A percentile compares a stretch with the other conserved stretches of the same genome.
phyloP scores from a whole-genome alignment of 2,113 vertebrate species.

The Turnix velox region DNA sequence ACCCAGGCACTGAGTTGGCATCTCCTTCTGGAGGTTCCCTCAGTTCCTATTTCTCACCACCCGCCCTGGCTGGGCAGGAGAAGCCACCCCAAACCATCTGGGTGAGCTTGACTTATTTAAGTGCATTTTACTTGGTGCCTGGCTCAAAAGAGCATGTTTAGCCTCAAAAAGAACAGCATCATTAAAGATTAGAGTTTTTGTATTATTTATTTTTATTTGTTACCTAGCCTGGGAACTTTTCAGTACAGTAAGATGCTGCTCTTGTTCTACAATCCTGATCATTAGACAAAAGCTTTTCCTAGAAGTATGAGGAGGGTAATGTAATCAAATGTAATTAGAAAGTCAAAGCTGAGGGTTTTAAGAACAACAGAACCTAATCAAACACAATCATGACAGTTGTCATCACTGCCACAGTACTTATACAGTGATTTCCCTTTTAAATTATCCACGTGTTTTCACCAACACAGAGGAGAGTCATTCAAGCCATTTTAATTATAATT shows the following conservation, averaged over 20 bases:
- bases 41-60: background rate
- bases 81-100: background rate
- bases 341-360: background rate
- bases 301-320: background rate
- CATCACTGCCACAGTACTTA: background rate
- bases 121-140: background rate
- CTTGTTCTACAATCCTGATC: background rate
- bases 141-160: background rate
- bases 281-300: background rate
- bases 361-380: background rate
- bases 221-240: background rate
- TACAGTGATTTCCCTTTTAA: background rate
- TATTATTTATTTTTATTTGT: background rate
- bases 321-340: background rate
- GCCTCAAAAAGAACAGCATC: background rate
- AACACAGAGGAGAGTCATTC: background rate
- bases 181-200: background rate
- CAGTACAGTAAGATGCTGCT: background rate
- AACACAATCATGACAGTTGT: background rate
- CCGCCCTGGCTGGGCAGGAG: background rate
- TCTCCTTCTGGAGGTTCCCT: background rate
- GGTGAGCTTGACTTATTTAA: fast-evolving
- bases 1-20: fast-evolving
- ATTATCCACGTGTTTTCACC: background rate
- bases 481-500: background rate